These are phyloP conservation scores for Himalopsyche anomala DNA, from an alignment of 2,888 invertebrate species.

Conservation along the genomic window DNA sequence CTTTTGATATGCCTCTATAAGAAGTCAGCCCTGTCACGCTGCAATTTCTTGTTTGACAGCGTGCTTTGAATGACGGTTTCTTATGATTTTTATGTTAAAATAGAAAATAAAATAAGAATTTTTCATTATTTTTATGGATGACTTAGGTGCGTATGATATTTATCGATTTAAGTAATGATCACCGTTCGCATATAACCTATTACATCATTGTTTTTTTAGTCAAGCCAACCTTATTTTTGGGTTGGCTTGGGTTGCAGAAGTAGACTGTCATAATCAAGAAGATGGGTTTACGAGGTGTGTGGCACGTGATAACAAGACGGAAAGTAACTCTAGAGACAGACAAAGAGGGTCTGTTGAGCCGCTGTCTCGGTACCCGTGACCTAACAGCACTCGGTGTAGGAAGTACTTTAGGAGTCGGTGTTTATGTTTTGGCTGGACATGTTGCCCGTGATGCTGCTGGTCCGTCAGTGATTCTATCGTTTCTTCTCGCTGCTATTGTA, in stretches of 20 bases:
- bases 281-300: slow-evolving; percentile 50
- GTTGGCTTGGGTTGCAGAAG: neutral
- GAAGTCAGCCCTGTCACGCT: too few relatives aligned
- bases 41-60: too few relatives aligned
- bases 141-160: too few relatives aligned
- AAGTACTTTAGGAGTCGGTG: slow-evolving; percentile 90
- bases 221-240: too few relatives aligned
- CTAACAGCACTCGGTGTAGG: slow-evolving; percentile 88
- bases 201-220: too few relatives aligned
- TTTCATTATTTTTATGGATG: too few relatives aligned
- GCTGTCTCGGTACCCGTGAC: slow-evolving; percentile 86
- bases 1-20: too few relatives aligned
- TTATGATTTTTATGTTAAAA: too few relatives aligned
- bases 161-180: too few relatives aligned
- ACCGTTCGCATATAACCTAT: too few relatives aligned
- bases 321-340: slow-evolving; percentile 74
- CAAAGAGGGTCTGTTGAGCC: slow-evolving; percentile 71
- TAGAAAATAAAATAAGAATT: too few relatives aligned
- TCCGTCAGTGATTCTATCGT: slow-evolving; percentile 90
- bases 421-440: slow-evolving; percentile 89
- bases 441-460: slow-evolving; percentile 88
- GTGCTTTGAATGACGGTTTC: too few relatives aligned
- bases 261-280: neutral
- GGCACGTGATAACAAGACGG: slow-evolving; percentile 68
- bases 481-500: slow-evolving; percentile 91